These are phyloP conservation scores for Fregetta grallaria DNA, from an alignment of 2,113 vertebrate genomes.

Conservation along the genomic window DNA sequence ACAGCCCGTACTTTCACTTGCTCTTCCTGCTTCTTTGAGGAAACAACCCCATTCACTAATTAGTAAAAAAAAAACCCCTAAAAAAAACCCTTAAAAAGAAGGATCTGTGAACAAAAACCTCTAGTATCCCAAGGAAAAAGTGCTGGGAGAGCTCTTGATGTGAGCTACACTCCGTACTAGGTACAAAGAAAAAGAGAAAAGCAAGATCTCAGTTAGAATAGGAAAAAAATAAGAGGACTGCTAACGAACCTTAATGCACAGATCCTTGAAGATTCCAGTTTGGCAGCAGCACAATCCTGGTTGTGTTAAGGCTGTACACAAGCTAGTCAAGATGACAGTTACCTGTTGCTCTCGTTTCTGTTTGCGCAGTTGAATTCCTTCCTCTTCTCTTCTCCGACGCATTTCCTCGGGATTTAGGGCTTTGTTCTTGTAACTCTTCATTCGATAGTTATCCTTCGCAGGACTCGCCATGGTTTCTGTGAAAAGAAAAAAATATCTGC, in stretches of 20 bases:
- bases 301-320: not conserved
- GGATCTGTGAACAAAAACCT: not conserved
- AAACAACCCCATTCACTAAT: not conserved
- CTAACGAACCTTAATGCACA: not conserved
- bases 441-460: slow-evolving; percentile 91
- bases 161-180: not conserved
- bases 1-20: not conserved
- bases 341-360: slow-evolving; percentile 98
- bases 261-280: not conserved
- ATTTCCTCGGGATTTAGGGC: slow-evolving; percentile 97
- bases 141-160: not conserved
- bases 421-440: slow-evolving; percentile 99
- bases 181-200: not conserved
- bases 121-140: not conserved
- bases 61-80: not conserved
- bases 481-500: not conserved
- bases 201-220: not conserved
- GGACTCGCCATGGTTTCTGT: slow-evolving; percentile 94
- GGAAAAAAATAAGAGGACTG: not conserved
- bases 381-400: slow-evolving; percentile 93
- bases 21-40: not conserved
- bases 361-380: slow-evolving; percentile 96
- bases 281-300: not conserved
- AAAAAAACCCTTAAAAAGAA: not conserved
- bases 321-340: not conserved